phyloP scores from a whole-genome alignment of 1,140 invertebrate genomes.

The Eriocheir sinensis region DNA sequence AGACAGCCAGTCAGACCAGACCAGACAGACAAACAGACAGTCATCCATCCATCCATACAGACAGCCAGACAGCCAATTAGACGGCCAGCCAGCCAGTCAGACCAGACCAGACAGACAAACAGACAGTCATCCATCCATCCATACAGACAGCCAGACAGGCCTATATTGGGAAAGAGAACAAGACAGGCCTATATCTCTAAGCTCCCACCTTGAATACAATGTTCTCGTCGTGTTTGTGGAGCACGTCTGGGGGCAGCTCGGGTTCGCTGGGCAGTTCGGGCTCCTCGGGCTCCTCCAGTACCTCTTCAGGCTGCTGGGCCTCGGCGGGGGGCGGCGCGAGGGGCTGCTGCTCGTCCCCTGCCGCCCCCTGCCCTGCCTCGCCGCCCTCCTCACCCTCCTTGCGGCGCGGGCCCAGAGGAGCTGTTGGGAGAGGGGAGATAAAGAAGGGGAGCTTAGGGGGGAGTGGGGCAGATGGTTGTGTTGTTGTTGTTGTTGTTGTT shows the following conservation, averaged over 20 bases:
- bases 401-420: constrained; percentile 34
- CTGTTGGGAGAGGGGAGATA: background rate
- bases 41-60: background rate
- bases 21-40: constrained; percentile 35
- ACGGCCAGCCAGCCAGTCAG: too few species aligned
- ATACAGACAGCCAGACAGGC: background rate
- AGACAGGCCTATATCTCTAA: too few species aligned
- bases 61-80: too few species aligned
- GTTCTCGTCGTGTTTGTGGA: constrained; percentile 76
- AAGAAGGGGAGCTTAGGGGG: too few species aligned
- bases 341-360: constrained; percentile 47
- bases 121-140: too few species aligned
- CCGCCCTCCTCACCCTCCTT: constrained; percentile 16
- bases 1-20: background rate
- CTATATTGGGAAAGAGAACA: too few species aligned
- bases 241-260: constrained; percentile 79
- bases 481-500: background rate
- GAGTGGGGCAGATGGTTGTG: background rate
- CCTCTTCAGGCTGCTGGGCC: background rate
- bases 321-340: background rate
- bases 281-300: constrained; percentile 75
- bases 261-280: constrained; percentile 79
- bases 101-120: too few species aligned
- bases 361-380: background rate
- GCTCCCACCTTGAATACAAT: constrained; percentile 76